A percentile compares a stretch with the other conserved stretches of the same genome.
Evolutionary conservation across 1,140 invertebrate genomes (phyloP).

Genomic region (Trissolcus basalis): DNA sequence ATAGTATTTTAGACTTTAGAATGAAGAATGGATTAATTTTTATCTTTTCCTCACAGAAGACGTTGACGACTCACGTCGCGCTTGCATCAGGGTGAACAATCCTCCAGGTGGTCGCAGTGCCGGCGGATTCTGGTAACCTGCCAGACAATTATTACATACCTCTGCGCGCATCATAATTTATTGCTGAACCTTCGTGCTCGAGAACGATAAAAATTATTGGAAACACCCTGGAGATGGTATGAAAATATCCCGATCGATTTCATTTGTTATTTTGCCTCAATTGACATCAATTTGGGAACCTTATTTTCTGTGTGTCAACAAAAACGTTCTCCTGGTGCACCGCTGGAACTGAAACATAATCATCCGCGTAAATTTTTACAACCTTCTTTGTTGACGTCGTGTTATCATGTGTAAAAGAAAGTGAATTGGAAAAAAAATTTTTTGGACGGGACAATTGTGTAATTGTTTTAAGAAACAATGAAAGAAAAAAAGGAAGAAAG

Average conservation of each 20-base stretch:
- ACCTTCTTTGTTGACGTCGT: constrained; percentile 14
- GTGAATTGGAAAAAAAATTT: constrained; percentile 19
- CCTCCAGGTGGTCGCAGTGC: constrained; percentile 77
- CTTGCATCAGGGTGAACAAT: constrained; percentile 77
- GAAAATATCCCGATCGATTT: too few species aligned
- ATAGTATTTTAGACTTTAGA: too few species aligned
- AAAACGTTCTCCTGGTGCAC: constrained; percentile 8
- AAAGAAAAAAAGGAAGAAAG: constrained; percentile 1
- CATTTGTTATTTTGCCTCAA: too few species aligned
- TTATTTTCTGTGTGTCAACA: background rate
- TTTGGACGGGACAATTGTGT: too few species aligned
- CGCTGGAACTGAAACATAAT: constrained; percentile 22
- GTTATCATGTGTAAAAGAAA: constrained; percentile 1
- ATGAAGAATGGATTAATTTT: background rate
- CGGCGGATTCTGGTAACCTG: constrained; percentile 76
- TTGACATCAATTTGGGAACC: too few species aligned
- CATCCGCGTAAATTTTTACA: constrained; percentile 4
- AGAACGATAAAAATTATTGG: constrained; percentile 7
- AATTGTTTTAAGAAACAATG: background rate
- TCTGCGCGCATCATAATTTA: constrained; percentile 22
- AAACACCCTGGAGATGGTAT: background rate
- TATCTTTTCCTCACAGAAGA: constrained; percentile 65
- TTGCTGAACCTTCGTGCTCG: constrained; percentile 8
- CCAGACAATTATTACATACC: constrained; percentile 4
- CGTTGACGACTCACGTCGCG: constrained; percentile 70